Conservation (phyloP, 2,797 vertebrate genomes). For the Mus minutoides region DNA sequence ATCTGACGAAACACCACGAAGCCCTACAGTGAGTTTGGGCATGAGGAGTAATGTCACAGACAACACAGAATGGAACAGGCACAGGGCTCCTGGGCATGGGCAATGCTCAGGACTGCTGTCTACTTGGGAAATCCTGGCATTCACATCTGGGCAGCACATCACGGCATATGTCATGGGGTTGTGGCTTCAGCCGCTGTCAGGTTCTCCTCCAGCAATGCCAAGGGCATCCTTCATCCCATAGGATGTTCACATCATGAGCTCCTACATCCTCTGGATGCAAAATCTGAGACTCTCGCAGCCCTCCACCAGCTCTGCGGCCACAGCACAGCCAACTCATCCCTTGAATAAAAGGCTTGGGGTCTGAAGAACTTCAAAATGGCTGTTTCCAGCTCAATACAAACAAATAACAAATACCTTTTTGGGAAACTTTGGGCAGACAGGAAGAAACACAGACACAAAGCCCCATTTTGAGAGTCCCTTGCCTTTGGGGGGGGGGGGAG, state of each 20-base stretch:
- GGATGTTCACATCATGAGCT: background rate
- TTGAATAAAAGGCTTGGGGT: conserved; percentile 64
- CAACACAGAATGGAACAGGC: rapidly evolving
- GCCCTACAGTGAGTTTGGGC: rapidly evolving
- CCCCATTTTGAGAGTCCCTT: conserved; percentile 42
- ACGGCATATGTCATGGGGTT: rapidly evolving
- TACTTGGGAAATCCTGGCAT: rapidly evolving
- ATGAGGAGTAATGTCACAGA: rapidly evolving
- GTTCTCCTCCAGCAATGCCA: background rate
- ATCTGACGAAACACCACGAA: rapidly evolving
- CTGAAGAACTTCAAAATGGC: conserved; percentile 54
- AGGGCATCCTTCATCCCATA: background rate
- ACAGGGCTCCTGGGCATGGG: rapidly evolving
- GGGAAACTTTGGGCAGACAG: conserved; percentile 48
- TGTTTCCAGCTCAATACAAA: conserved; percentile 56
- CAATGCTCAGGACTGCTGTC: rapidly evolving
- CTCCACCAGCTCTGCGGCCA: background rate
- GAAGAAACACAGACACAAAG: background rate
- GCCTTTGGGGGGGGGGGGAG: conserved; percentile 10
- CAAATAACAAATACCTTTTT: conserved; percentile 13
- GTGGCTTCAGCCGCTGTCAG: rapidly evolving
- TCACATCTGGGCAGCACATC: rapidly evolving
- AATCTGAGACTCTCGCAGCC: background rate
- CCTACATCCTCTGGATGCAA: background rate
- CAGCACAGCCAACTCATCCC: rapidly evolving